Conservation (phyloP, 2,888 invertebrate species). For the Cantharis flavilabris region DNA sequence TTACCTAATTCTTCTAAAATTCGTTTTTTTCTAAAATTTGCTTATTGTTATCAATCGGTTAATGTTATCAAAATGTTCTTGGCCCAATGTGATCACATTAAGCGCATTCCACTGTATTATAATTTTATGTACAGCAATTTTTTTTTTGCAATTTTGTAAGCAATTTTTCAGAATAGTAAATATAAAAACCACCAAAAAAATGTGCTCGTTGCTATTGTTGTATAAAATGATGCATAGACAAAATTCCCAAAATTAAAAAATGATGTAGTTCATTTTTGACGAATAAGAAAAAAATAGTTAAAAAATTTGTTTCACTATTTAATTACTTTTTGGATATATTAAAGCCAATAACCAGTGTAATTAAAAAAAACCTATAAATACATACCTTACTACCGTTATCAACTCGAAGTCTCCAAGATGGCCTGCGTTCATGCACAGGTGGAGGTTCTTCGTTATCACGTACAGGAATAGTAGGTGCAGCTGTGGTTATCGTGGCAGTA, state of each 20-base stretch:
- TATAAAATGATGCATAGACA: neutral
- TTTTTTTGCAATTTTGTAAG: no score
- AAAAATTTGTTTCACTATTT: neutral
- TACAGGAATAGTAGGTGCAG: constrained; percentile 59
- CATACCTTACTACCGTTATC: constrained; percentile 86
- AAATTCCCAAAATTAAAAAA: neutral
- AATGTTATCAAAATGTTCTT: no score
- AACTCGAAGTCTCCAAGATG: constrained; percentile 89
- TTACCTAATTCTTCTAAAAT: no score
- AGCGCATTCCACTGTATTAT: no score
- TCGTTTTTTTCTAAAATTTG: no score
- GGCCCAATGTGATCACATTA: no score
- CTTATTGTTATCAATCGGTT: no score
- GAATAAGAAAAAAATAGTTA: neutral
- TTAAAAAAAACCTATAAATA: constrained; percentile 6
- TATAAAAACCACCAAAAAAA: no score
- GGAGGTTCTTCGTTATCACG: constrained; percentile 45
- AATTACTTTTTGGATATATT: neutral
- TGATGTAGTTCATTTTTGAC: neutral
- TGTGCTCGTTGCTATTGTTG: no score
- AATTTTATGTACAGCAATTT: no score
- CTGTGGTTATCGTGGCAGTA: constrained; percentile 63
- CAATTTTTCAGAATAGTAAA: no score
- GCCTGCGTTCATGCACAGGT: constrained; percentile 74
- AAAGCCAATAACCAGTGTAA: neutral